Base-by-base conservation (phyloP, 2,113 vertebrate species). In the Baryphthengus martii region DNA sequence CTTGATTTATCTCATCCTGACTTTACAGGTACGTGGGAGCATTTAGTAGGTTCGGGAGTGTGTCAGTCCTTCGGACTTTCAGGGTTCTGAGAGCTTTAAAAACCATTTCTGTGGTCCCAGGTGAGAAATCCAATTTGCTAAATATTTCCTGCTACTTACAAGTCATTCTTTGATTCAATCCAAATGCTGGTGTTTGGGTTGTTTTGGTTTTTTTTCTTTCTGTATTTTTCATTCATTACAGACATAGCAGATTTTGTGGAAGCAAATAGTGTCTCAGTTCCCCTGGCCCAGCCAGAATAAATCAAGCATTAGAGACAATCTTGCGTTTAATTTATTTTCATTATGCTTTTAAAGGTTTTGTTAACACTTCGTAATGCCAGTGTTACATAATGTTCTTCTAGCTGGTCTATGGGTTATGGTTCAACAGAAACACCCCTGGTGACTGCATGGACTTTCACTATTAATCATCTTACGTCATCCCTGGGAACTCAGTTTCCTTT, bases 101-200 rank as follows among this genome's bases (percentile, higher is more conserved):
- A 98, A 99, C 99, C 26, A 99, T 99, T 95, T 99, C 99, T 10
- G 97, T 99, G 96, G 98, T 99, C 81, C 99, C 99, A 98, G 99
- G 99, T 99, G 98, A 99, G 98, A 88, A 42, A 42, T 19, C 11
- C 49, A 37, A 17, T 37, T 53, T 79, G 42, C 12, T 85, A 47
- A 85, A 20, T 55, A n/a, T 59, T 88, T 88, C 83, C 55, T 92
- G 8, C 14, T 37, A 20, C 16, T 77, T 56, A 10, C 2, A 91
- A 25, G 9, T 18, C 2, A 44, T 63, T 74, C 10, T 68, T 83
- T 68, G 3, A 9, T 80, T 44, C 19, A 45, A n/a, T 39, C 11
- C 62, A 58, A 95, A 37, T 2, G 0, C 23, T 88, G 24, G 3
- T 2, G 31, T 75, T 68, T 82, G 2, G 17, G 3, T 28, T 55